Conservation (phyloP, 2,888 invertebrate species). For the Augiades crinisus region DNA sequence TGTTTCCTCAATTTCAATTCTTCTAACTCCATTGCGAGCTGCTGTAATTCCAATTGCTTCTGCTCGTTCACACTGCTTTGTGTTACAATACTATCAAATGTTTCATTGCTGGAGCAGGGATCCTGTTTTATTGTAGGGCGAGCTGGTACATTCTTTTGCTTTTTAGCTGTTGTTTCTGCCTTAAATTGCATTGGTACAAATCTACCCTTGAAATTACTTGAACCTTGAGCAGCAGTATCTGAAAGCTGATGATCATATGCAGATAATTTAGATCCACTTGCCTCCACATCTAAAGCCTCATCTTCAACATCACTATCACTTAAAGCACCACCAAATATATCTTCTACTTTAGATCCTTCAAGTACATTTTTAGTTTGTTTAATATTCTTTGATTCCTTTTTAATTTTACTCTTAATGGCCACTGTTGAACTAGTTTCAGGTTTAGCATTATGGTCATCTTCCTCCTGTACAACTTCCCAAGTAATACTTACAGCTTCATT, state of each 20-base stretch:
- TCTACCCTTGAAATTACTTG: constrained; percentile 34
- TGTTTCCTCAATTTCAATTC: constrained; percentile 86
- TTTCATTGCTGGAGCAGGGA: background rate
- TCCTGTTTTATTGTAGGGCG: background rate
- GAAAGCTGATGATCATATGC: constrained; percentile 86
- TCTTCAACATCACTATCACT: constrained; percentile 90
- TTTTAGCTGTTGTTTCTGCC: constrained; percentile 31
- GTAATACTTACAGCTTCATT: constrained; percentile 92
- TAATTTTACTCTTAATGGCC: constrained; percentile 31
- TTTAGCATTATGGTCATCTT: constrained; percentile 81
- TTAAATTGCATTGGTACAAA: constrained; percentile 43
- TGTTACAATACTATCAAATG: constrained; percentile 2
- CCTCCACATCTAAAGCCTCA: constrained; percentile 86
- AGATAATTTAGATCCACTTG: constrained; percentile 85
- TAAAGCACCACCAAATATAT: constrained; percentile 93
- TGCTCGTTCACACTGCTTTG: constrained; percentile 41
- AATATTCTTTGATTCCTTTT: constrained; percentile 14
- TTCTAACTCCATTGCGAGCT: constrained; percentile 84
- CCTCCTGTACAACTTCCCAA: constrained; percentile 92
- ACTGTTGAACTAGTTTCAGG: constrained; percentile 34
- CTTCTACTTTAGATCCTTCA: constrained; percentile 53
- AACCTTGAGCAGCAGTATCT: constrained; percentile 63
- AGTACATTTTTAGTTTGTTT: constrained; percentile 38
- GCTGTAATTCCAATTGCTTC: constrained; percentile 81
- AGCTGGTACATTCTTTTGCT: constrained; percentile 25